Evolutionary conservation across 2,888 invertebrate species (phyloP), one percentile per base, ranked within the genome.

Genomic region (Epinotia demarniana): DNA sequence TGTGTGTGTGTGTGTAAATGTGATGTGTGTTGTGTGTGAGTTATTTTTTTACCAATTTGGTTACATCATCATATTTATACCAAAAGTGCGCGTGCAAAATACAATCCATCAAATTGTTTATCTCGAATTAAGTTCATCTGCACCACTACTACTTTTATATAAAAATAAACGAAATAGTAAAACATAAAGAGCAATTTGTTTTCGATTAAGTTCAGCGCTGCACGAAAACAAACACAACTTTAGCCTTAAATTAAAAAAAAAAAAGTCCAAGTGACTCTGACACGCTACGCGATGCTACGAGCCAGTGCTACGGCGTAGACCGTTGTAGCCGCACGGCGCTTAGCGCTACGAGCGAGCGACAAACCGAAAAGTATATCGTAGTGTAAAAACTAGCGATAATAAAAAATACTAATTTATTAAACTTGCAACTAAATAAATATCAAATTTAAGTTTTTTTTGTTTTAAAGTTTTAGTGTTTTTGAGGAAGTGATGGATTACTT

Each of bases 241-340:
- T 68, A 27, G 62, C 68, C 74, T 27, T 75, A 64, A 75, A 70
- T 58, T 23, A n/a, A 53, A 69, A 62, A 61, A 67, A 18, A 23
- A 55, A 62, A 39, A 43, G 58, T 49, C 70, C 16, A 43, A 63
- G 46, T 27, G 33, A 18, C 75, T 55, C 33, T 57, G 60, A 5
- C 61, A 61, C 71, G 60, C 70, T 49, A 57, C 66, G 67, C 75
- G 71, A 73, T 74, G 71, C 77, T 77, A 78, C 71, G 72, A 61
- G 85, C 81, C 92, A 93, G 93, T 93, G 89, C 91, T 92, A 91
- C 92, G 89, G 80, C 90, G 92, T 89, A 89, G 89, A 82, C 84
- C 87, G 85, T 81, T 89, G 90, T 88, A 89, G 91, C 86, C 86
- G 86, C 89, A 89, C 92, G 93, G 84, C 84, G 84, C 84, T 80